Base-by-base conservation (phyloP, 2,113 vertebrate species). In the Dryoscopus gambensis region DNA sequence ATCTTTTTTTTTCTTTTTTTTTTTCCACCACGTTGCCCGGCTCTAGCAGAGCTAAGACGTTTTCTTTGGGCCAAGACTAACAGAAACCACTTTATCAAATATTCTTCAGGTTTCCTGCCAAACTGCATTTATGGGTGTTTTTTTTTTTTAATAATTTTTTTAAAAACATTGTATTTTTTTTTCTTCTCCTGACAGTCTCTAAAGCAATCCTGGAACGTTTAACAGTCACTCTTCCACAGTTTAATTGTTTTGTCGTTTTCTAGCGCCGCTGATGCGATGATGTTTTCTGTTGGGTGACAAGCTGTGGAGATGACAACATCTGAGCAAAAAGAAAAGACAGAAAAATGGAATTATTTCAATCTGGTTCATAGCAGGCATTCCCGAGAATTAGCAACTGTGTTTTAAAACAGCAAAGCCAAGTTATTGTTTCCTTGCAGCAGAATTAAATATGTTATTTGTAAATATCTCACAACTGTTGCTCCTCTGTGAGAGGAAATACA, bases 241-340 rank as follows among this genome's bases (percentile, higher is more conserved):
- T 99, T 99, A 98, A 99, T 99, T 93, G 99, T 99, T 98, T 99
- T 99, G 99, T 99, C 99, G 1, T 99, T 99, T 98, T 99, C 99
- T 98, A 99, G 97, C 19, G 99, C 99, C 0, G 99, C 99, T 1
- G 99, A 99, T 2, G 99, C 99, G 3, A 99, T 99, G 98, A 99
- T 99, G 98, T 99, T 99, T 95, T 99, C 99, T 95, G 99, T 99
- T 2, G 99, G 99, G 97, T 99, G 99, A 95, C 99, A 99, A 57
- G 99, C 99, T 15, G 99, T 99, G 6, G 99, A 99, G 93, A 99
- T 99, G 85, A 99, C 99, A 13, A 99, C 99, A 70, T 99, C 99
- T 99, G 93, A 39, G 49, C 23, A 70, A 79, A n/a, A 91, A 92
- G 31, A 76, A 24, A 42, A 68, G 39, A 94, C 0, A 90, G 1